These are phyloP conservation scores for Steatornis caripensis DNA, from an alignment of 2,113 vertebrate species.

Conservation along the genomic window DNA sequence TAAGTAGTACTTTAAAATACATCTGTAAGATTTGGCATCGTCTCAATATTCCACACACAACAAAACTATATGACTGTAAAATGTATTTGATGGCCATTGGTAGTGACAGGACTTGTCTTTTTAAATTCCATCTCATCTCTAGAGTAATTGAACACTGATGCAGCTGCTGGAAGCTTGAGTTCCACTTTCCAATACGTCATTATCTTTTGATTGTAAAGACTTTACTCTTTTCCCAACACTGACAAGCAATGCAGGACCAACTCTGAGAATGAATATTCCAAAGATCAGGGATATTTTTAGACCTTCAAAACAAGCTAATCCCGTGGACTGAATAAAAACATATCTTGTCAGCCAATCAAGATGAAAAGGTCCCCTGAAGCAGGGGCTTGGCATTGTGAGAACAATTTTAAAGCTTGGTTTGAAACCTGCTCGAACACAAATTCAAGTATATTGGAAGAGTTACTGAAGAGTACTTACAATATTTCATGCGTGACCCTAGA, in stretches of 20 bases:
- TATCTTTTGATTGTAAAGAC: conserved; percentile 5
- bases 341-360: not conserved
- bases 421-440: not conserved
- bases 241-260: not conserved
- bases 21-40: not conserved
- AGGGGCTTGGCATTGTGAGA: not conserved
- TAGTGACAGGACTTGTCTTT: conserved; percentile 50
- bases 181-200: conserved; percentile 26
- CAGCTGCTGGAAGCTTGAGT: not conserved
- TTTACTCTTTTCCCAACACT: not conserved
- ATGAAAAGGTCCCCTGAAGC: not conserved
- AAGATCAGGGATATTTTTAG: not conserved
- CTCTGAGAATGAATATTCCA: not conserved
- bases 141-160: conserved; percentile 18
- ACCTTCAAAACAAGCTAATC: not conserved
- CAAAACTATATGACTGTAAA: not conserved
- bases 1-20: not conserved
- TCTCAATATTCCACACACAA: conserved; percentile 10
- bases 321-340: not conserved
- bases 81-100: conserved; percentile 21
- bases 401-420: not conserved
- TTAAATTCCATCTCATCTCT: conserved; percentile 19
- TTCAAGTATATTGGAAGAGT: not conserved
- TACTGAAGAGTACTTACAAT: not conserved
- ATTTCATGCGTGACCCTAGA: not conserved